Conservation (phyloP, 2,888 invertebrate species). For the Mylabris sibirica region DNA sequence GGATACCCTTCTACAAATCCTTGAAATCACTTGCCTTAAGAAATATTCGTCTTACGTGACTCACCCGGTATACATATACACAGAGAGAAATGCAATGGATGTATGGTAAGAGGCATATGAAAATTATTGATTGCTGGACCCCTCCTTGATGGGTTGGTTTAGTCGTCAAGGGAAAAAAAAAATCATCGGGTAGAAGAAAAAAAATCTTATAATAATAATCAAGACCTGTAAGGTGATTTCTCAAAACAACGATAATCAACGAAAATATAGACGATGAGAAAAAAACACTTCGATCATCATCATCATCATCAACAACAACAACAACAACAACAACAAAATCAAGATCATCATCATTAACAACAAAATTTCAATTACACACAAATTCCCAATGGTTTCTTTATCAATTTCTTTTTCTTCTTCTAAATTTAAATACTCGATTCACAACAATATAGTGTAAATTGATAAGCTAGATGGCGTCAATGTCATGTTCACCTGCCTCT, state of each 20-base stretch:
- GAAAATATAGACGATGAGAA: neutral
- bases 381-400: neutral
- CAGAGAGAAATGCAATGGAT: neutral
- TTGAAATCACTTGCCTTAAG: too few relatives aligned
- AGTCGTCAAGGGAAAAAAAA: neutral
- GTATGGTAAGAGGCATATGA: neutral
- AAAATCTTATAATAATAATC: too few relatives aligned
- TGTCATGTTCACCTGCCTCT: neutral
- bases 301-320: neutral
- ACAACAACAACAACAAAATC: too few relatives aligned
- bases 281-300: neutral
- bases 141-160: slow-evolving; percentile 1
- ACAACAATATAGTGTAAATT: neutral
- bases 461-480: neutral
- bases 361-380: slow-evolving; percentile 4
- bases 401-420: neutral
- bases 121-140: slow-evolving; percentile 8
- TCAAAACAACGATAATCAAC: neutral
- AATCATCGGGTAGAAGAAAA: neutral
- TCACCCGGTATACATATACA: neutral
- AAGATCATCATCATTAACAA: neutral
- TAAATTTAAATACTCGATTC: too few relatives aligned
- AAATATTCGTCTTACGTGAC: slow-evolving; percentile 46
- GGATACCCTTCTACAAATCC: too few relatives aligned
- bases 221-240: neutral